A percentile compares a stretch with the other conserved stretches of the same genome.
These are phyloP conservation scores for Reinhardtius hippoglossoides DNA, from an alignment of 2,113 vertebrate species.

Conservation along the genomic window DNA sequence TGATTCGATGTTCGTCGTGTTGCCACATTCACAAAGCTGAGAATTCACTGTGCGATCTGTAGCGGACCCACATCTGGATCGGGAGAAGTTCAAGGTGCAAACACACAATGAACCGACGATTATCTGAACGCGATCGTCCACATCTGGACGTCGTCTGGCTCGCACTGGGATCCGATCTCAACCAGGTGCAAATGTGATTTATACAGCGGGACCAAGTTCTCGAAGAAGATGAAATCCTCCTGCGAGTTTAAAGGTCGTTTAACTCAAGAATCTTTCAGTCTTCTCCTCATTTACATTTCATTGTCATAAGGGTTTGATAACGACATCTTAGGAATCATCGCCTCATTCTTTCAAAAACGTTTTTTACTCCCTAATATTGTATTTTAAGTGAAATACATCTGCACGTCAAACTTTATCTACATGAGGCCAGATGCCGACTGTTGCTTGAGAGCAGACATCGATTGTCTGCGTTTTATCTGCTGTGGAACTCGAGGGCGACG, in stretches of 20 bases:
- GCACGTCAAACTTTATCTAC: too few relatives aligned
- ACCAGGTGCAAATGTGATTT: conserved; percentile 15
- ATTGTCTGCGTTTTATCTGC: conserved; percentile 6
- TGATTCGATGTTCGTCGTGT: too few relatives aligned
- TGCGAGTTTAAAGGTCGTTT: neutral
- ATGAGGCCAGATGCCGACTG: too few relatives aligned
- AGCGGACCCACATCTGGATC: too few relatives aligned
- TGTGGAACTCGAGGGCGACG: conserved; percentile 15
- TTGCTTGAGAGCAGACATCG: neutral
- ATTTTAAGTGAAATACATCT: too few relatives aligned
- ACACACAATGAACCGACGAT: neutral
- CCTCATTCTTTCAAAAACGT: too few relatives aligned
- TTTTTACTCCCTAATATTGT: too few relatives aligned
- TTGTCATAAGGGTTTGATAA: too few relatives aligned
- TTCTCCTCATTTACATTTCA: too few relatives aligned
- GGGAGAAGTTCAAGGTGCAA: neutral
- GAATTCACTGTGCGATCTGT: neutral
- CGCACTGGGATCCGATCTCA: conserved; percentile 12
- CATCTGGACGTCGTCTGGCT: conserved; percentile 42
- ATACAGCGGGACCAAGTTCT: conserved; percentile 5
- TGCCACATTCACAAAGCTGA: too few relatives aligned
- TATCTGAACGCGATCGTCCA: neutral
- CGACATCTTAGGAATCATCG: too few relatives aligned
- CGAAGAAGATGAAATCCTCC: neutral
- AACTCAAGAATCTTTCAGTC: too few relatives aligned